phyloP scores from a whole-genome alignment of 2,888 invertebrate genomes.

The Celastrina argiolus region DNA sequence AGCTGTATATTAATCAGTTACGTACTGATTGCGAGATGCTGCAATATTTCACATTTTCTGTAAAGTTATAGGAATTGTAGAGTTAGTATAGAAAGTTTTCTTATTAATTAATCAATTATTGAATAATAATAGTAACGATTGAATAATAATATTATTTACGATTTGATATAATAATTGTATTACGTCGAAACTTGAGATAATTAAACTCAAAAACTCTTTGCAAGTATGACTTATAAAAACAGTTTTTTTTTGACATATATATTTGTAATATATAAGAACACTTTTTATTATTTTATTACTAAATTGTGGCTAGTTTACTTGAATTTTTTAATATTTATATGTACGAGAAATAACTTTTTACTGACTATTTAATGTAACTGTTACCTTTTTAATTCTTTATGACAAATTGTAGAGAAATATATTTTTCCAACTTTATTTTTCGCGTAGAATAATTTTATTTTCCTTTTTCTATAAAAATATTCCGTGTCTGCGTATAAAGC shows the following conservation, averaged over 20 bases:
- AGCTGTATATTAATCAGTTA: too few species aligned
- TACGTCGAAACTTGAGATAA: too few species aligned
- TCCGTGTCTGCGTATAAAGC: background rate
- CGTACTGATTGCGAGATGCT: too few species aligned
- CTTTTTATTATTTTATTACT: background rate
- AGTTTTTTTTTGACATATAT: too few species aligned
- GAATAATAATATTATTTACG: too few species aligned
- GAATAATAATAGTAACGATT: too few species aligned
- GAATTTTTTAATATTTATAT: background rate
- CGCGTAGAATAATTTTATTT: background rate
- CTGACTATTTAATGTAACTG: background rate
- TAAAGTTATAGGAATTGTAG: too few species aligned
- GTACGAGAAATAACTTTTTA: background rate
- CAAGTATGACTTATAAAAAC: background rate
- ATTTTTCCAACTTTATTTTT: background rate
- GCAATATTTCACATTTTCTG: too few species aligned
- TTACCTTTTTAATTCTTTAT: background rate
- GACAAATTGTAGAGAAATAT: background rate
- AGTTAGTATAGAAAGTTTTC: too few species aligned
- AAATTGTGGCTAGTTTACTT: background rate
- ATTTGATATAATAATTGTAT: too few species aligned
- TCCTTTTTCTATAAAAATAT: background rate
- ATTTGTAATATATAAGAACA: too few species aligned
- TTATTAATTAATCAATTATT: too few species aligned
- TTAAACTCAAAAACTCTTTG: background rate